These are phyloP conservation scores for Liopterus haemorrhoidalis DNA, from an alignment of 2,888 invertebrate genomes.

Conservation along the genomic window DNA sequence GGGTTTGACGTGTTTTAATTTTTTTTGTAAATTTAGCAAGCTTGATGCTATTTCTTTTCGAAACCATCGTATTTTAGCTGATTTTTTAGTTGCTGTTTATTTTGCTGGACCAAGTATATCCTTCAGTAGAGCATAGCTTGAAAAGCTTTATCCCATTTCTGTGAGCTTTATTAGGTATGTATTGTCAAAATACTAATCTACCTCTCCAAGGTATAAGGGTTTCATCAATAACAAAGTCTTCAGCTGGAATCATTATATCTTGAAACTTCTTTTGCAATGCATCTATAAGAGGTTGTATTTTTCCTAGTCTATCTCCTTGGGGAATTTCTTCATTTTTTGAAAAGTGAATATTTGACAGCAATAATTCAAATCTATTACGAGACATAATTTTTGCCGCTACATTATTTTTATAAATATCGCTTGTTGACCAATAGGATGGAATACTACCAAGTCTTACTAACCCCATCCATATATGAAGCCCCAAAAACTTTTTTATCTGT, in stretches of 20 bases:
- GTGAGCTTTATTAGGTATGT: conserved; percentile 12
- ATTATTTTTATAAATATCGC: no score
- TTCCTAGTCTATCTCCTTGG: conserved; percentile 20
- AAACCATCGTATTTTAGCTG: no score
- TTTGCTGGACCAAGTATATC: conserved; percentile 4
- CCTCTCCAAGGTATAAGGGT: conserved; percentile 33
- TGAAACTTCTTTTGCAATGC: conserved; percentile 24
- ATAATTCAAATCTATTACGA: no score
- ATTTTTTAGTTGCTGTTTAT: no score
- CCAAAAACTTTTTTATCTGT: no score
- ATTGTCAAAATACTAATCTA: conserved; percentile 8
- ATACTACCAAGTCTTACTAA: no score
- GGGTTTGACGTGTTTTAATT: no score
- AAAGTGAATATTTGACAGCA: conserved; percentile 25
- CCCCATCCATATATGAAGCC: no score
- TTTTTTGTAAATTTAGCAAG: no score
- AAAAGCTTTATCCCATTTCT: conserved; percentile 3
- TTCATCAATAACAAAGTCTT: conserved; percentile 32
- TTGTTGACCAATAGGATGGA: no score
- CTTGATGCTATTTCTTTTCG: no score
- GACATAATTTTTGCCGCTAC: no score
- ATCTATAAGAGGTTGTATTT: conserved; percentile 25
- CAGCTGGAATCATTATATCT: conserved; percentile 27
- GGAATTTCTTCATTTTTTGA: conserved; percentile 24
- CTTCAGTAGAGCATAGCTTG: conserved; percentile 9